Evolutionary conservation across 92 coral and sea anemone genomes (phyloP).

Genomic region (Porites lobata): DNA sequence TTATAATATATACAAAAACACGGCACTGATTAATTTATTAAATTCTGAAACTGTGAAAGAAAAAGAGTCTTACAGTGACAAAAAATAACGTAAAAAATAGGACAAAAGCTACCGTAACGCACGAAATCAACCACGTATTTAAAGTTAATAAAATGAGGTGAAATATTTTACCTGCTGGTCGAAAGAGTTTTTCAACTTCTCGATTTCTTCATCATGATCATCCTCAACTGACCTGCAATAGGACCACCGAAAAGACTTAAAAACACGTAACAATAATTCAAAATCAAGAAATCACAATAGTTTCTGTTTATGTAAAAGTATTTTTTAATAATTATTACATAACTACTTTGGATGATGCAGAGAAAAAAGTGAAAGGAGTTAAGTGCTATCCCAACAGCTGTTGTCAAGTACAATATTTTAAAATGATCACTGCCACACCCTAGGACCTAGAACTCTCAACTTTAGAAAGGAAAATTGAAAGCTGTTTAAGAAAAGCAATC

Average conservation of each 20-base stretch:
- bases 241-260: too few relatives aligned
- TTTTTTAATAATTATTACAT: too few relatives aligned
- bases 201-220: constrained; percentile 84
- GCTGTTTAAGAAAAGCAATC: too few relatives aligned
- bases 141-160: neutral
- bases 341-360: too few relatives aligned
- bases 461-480: too few relatives aligned
- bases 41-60: too few relatives aligned
- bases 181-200: constrained; percentile 73
- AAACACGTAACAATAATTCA: neutral
- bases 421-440: neutral
- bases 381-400: neutral
- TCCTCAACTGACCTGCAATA: constrained; percentile 77
- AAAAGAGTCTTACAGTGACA: neutral
- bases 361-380: too few relatives aligned
- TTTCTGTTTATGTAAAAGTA: too few relatives aligned
- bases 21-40: too few relatives aligned
- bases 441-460: too few relatives aligned
- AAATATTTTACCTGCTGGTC: constrained; percentile 64
- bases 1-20: too few relatives aligned
- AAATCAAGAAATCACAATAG: neutral
- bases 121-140: neutral
- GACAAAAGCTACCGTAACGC: neutral
- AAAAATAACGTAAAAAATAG: neutral
- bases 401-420: too few relatives aligned